Percentiles rank a stretch among this genome's conserved stretches.
phyloP scores from a whole-genome alignment of 2,113 vertebrate genomes.

The Formicarius rufipectus region DNA sequence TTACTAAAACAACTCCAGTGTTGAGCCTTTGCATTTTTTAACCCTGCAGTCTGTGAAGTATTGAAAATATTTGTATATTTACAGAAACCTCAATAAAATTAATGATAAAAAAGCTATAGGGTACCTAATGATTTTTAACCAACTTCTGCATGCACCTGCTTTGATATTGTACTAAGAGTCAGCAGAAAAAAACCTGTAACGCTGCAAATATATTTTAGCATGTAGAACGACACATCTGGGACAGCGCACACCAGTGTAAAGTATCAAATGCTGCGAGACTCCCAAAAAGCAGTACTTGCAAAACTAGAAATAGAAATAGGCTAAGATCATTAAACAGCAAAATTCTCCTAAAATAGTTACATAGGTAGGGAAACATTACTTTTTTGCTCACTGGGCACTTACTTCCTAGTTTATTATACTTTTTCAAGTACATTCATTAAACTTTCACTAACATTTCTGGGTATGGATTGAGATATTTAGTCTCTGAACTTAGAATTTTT shows the following conservation, averaged over 20 bases:
- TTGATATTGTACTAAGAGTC: slow-evolving; percentile 12
- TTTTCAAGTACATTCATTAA: slow-evolving; percentile 1
- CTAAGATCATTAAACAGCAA: slow-evolving; percentile 45
- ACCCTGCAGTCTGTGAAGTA: neutral
- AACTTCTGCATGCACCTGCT: slow-evolving; percentile 3
- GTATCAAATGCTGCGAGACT: slow-evolving; percentile 21
- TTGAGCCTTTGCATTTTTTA: neutral
- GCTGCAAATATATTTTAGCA: slow-evolving; percentile 55
- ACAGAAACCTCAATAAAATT: neutral
- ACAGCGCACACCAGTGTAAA: slow-evolving; percentile 20
- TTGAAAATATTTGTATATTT: neutral
- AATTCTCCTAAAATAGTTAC: slow-evolving; percentile 44
- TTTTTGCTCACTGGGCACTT: slow-evolving; percentile 43
- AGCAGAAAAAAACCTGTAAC: slow-evolving; percentile 47
- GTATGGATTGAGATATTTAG: neutral
- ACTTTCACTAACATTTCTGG: neutral
- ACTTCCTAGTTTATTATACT: neutral
- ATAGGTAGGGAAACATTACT: neutral
- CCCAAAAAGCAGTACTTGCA: slow-evolving; percentile 61
- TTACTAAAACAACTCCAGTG: neutral
- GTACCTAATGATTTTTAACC: neutral
- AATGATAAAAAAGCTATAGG: neutral
- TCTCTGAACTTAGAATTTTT: neutral
- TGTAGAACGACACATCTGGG: slow-evolving; percentile 51
- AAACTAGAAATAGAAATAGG: slow-evolving; percentile 66